These are phyloP conservation scores for Pocillopora grandis DNA, from an alignment of 92 coral and sea anemone species.

Conservation along the genomic window DNA sequence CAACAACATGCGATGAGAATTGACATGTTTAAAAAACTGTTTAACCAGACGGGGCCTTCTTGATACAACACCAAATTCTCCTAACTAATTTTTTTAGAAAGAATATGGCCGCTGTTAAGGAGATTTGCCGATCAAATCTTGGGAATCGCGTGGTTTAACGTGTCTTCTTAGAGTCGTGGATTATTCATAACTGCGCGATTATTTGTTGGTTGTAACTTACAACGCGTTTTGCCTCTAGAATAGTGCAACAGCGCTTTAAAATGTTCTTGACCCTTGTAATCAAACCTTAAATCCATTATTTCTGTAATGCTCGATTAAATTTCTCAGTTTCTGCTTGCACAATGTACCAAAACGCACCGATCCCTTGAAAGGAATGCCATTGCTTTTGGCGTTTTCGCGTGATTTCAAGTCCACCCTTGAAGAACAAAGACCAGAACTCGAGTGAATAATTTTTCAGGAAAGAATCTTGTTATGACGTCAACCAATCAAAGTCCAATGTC, in stretches of 20 bases:
- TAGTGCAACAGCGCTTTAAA: background rate
- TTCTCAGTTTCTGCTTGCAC: background rate
- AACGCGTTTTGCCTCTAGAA: background rate
- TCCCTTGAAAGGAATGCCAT: background rate
- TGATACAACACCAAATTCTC: too few species aligned
- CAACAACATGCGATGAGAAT: too few species aligned
- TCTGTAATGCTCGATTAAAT: background rate
- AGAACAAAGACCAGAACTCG: background rate
- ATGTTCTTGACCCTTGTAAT: background rate
- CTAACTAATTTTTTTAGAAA: too few species aligned
- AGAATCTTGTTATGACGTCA: conserved; percentile 8
- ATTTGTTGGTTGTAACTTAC: background rate
- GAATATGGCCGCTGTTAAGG: too few species aligned
- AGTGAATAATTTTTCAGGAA: background rate
- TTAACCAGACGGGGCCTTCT: too few species aligned
- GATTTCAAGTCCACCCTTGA: conserved; percentile 8
- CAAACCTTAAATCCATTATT: background rate
- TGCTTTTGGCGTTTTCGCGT: background rate
- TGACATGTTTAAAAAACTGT: too few species aligned
- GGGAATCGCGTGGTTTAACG: too few species aligned
- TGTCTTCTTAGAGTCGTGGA: too few species aligned
- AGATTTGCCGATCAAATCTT: too few species aligned
- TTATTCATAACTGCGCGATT: too few species aligned
- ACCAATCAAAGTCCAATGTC: conserved; percentile 24
- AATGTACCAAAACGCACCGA: background rate